Evolutionary conservation across 1,140 invertebrate genomes (phyloP).

Genomic region (Drosophila tristis): DNA sequence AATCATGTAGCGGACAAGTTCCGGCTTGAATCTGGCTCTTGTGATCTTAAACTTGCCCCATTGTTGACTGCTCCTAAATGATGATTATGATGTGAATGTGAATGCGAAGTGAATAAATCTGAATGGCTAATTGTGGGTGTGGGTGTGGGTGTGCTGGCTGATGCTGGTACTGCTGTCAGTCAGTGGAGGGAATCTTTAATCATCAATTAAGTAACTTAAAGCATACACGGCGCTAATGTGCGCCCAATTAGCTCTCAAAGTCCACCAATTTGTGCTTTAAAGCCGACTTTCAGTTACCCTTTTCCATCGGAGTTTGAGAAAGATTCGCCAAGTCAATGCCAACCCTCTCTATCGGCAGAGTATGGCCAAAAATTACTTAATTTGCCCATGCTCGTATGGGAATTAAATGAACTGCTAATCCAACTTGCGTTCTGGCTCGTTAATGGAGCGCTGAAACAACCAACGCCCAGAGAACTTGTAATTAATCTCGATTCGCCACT

Average conservation of each 20-base stretch:
- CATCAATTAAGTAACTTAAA: slow-evolving; percentile 52
- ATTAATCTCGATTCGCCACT: slow-evolving; percentile 78
- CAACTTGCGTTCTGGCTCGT: slow-evolving; percentile 16
- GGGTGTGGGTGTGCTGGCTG: slow-evolving; percentile 15
- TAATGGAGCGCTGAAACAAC: slow-evolving; percentile 30
- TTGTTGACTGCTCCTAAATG: slow-evolving; percentile 62
- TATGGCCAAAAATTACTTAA: slow-evolving; percentile 33
- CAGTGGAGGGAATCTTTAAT: slow-evolving; percentile 50
- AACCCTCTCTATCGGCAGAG: no score
- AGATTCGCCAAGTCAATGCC: no score
- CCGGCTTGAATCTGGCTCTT: slow-evolving; percentile 58
- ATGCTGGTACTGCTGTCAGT: slow-evolving; percentile 38
- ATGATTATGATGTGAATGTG: slow-evolving; percentile 55
- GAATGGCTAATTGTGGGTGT: slow-evolving; percentile 56
- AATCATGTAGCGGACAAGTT: slow-evolving; percentile 75
- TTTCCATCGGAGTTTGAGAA: neutral
- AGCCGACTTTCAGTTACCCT: neutral
- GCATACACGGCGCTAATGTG: slow-evolving; percentile 24
- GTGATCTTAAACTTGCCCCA: slow-evolving; percentile 63
- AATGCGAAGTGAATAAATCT: slow-evolving; percentile 53
- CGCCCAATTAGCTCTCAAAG: slow-evolving; percentile 27
- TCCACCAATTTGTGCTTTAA: slow-evolving; percentile 10
- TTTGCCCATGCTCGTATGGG: slow-evolving; percentile 10
- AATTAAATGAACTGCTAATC: slow-evolving; percentile 51
- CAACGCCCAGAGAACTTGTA: slow-evolving; percentile 43